A percentile compares a stretch with the other conserved stretches of the same genome.
Evolutionary conservation across 2,797 vertebrate genomes (phyloP).

Genomic region (Sternotherus odoratus): DNA sequence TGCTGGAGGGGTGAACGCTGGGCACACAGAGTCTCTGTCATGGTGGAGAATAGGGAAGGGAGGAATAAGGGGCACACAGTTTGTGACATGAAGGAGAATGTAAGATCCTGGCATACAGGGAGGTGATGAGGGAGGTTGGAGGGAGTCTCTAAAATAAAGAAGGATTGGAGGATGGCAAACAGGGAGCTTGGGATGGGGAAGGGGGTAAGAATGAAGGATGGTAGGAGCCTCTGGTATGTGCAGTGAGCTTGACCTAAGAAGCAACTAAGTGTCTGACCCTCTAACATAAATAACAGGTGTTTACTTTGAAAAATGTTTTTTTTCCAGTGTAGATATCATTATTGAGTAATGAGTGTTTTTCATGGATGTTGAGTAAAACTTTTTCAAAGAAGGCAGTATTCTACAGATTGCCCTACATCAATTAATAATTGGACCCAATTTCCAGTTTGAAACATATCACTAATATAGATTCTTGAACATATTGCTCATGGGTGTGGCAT

Average conservation of each 20-base stretch:
- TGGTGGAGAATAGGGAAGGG: neutral
- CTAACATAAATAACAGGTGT: neutral
- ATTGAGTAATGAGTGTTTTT: neutral
- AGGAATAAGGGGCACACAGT: neutral
- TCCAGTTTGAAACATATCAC: neutral
- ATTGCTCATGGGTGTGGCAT: neutral
- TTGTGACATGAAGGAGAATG: neutral
- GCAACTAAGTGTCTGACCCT: neutral
- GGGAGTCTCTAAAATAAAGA: neutral
- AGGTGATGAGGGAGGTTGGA: neutral
- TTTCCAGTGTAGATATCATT: neutral
- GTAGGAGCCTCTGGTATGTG: neutral
- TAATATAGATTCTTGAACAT: neutral
- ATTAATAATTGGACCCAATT: neutral
- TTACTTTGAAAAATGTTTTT: neutral
- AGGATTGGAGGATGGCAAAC: neutral
- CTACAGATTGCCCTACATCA: neutral
- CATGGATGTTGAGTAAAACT: neutral
- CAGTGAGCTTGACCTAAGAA: neutral
- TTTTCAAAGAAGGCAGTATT: neutral
- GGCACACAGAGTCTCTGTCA: neutral
- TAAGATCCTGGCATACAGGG: neutral
- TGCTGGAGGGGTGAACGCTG: neutral
- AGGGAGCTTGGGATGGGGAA: neutral
- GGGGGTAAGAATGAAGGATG: neutral